Percentiles rank a stretch among this genome's conserved stretches.
These are phyloP conservation scores for Aporophyla lueneburgensis DNA, from an alignment of 2,888 invertebrate genomes.

Conservation along the genomic window DNA sequence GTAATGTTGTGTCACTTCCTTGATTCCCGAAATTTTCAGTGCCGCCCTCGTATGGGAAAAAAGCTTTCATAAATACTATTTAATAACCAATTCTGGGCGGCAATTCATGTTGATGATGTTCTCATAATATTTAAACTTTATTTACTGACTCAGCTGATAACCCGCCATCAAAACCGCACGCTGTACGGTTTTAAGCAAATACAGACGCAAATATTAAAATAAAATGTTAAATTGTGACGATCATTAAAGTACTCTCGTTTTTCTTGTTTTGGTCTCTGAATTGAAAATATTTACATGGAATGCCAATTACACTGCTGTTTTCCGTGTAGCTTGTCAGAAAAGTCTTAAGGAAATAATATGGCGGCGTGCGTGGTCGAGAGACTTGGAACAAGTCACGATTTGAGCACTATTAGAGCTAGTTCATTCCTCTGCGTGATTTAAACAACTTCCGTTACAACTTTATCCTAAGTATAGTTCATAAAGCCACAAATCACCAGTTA, in stretches of 20 bases:
- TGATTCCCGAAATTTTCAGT: too few species aligned
- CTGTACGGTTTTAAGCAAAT: slow-evolving; percentile 41
- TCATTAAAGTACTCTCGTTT: slow-evolving; percentile 50
- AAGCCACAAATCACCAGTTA: slow-evolving; percentile 35
- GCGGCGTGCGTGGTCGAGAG: slow-evolving; percentile 17
- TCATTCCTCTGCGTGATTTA: slow-evolving; percentile 23
- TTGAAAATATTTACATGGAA: slow-evolving; percentile 51
- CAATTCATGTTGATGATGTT: slow-evolving; percentile 42
- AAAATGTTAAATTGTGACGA: slow-evolving; percentile 23
- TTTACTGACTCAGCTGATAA: slow-evolving; percentile 58
- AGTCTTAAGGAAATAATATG: slow-evolving; percentile 27
- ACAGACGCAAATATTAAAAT: slow-evolving; percentile 31
- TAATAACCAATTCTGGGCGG: slow-evolving; percentile 33
- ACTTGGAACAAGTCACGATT: slow-evolving; percentile 40
- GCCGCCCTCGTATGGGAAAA: too few species aligned
- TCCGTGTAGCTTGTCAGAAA: slow-evolving; percentile 37
- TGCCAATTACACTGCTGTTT: slow-evolving; percentile 37
- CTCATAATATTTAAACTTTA: slow-evolving; percentile 53
- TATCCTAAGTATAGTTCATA: slow-evolving; percentile 18
- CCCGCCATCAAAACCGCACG: slow-evolving; percentile 13
- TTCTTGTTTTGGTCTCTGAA: slow-evolving; percentile 39
- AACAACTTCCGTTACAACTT: slow-evolving; percentile 37
- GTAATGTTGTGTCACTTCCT: too few species aligned
- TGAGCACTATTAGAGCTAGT: slow-evolving; percentile 13
- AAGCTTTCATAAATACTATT: slow-evolving; percentile 45